phyloP scores from a whole-genome alignment of 2,888 invertebrate species.

The Macrosiphum euphorbiae region DNA sequence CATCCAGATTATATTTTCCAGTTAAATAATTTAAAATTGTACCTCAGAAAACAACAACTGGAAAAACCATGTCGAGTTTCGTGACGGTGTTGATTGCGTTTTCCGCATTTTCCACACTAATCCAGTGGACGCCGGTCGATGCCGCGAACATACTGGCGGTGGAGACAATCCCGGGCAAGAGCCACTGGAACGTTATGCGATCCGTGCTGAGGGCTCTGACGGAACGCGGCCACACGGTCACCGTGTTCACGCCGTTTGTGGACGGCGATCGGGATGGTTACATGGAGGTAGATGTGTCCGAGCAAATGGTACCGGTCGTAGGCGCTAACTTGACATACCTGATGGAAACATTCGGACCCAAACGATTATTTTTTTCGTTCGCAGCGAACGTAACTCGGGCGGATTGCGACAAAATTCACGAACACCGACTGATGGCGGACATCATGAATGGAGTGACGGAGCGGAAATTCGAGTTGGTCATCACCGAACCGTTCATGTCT shows the following conservation, averaged over 20 bases:
- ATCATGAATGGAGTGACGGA: background rate
- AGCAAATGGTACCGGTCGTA: background rate
- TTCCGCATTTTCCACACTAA: background rate
- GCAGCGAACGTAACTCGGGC: accelerated
- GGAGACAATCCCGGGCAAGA: background rate
- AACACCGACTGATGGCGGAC: background rate
- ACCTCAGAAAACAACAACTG: background rate
- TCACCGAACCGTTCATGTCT: background rate
- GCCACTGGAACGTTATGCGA: background rate
- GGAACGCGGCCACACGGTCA: background rate
- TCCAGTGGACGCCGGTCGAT: background rate
- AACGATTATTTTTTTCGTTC: accelerated
- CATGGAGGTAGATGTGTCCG: background rate
- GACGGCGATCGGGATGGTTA: background rate
- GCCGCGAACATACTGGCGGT: background rate
- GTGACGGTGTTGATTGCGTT: background rate
- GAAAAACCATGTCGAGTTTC: background rate
- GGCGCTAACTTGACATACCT: background rate
- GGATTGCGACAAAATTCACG: background rate
- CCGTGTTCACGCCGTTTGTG: background rate
- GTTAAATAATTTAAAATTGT: background rate
- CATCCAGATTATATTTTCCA: background rate
- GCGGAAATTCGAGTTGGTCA: background rate
- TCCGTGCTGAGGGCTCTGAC: background rate
- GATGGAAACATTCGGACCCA: background rate